These are phyloP conservation scores for Syritta pipiens DNA, from an alignment of 2,888 invertebrate species.

Conservation along the genomic window DNA sequence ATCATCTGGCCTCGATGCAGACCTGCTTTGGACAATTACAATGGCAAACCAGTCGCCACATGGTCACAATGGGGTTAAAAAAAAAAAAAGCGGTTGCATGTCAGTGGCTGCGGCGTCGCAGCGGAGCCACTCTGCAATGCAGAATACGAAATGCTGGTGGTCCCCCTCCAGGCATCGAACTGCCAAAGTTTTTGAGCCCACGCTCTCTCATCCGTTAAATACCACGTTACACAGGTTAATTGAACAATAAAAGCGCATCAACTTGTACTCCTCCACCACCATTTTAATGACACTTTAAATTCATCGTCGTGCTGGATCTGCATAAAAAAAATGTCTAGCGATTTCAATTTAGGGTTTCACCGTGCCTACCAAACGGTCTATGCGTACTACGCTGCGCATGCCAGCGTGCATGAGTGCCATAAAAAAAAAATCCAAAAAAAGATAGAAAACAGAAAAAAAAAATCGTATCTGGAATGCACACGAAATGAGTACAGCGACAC, in stretches of 20 bases:
- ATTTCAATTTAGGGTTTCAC: conserved; percentile 64
- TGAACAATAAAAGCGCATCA: conserved; percentile 61
- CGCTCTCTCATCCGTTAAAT: conserved; percentile 30
- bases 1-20: background rate
- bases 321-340: conserved; percentile 19
- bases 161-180: background rate
- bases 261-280: conserved; percentile 9
- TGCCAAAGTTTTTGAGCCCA: background rate
- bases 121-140: background rate
- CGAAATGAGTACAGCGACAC: conserved; percentile 45
- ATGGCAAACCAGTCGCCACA: conserved; percentile 4
- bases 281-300: conserved; percentile 36
- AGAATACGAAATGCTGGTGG: background rate
- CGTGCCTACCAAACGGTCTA: conserved; percentile 17
- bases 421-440: too few relatives aligned
- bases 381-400: conserved; percentile 20
- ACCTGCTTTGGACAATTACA: background rate
- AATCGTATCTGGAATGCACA: conserved; percentile 55
- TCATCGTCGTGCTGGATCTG: conserved; percentile 16
- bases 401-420: conserved; percentile 54
- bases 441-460: too few relatives aligned
- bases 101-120: background rate
- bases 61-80: background rate
- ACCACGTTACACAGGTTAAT: conserved; percentile 63
- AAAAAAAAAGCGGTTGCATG: too few relatives aligned